phyloP scores from a whole-genome alignment of 2,797 vertebrate genomes.

The Neosalanx taihuensis region DNA sequence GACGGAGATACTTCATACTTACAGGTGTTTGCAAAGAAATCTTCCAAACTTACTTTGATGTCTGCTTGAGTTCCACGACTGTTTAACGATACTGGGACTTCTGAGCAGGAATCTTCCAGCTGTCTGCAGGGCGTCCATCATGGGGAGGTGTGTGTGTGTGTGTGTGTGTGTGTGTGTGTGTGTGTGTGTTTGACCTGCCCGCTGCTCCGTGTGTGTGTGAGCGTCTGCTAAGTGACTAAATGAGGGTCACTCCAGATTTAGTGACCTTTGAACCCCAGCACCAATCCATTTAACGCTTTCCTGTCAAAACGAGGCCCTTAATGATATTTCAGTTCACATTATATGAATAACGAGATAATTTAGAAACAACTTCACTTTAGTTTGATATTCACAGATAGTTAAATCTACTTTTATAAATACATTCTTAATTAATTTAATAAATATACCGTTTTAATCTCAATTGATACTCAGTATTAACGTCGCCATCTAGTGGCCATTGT shows the following conservation, averaged over 20 bases:
- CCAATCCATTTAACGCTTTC: neutral
- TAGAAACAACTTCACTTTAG: no score
- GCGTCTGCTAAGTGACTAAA: no score
- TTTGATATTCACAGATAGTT: no score
- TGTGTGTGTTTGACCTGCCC: neutral
- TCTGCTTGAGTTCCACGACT: slow-evolving; percentile 72
- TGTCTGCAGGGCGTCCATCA: slow-evolving; percentile 82
- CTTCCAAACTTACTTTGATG: slow-evolving; percentile 74
- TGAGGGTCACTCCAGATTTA: no score
- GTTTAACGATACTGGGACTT: slow-evolving; percentile 79
- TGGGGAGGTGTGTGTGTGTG: slow-evolving; percentile 1
- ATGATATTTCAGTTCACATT: no score
- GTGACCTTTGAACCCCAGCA: neutral
- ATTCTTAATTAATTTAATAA: no score
- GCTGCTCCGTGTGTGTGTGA: neutral
- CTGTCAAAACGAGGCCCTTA: neutral
- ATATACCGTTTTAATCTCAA: neutral
- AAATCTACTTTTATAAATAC: no score
- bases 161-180: neutral
- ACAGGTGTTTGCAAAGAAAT: neutral
- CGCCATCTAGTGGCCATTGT: neutral
- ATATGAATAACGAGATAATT: no score
- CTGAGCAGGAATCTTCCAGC: slow-evolving; percentile 79
- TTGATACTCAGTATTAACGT: neutral
- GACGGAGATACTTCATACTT: no score